phyloP scores from a whole-genome alignment of 2,888 invertebrate genomes.

The Callinectes sapidus region DNA sequence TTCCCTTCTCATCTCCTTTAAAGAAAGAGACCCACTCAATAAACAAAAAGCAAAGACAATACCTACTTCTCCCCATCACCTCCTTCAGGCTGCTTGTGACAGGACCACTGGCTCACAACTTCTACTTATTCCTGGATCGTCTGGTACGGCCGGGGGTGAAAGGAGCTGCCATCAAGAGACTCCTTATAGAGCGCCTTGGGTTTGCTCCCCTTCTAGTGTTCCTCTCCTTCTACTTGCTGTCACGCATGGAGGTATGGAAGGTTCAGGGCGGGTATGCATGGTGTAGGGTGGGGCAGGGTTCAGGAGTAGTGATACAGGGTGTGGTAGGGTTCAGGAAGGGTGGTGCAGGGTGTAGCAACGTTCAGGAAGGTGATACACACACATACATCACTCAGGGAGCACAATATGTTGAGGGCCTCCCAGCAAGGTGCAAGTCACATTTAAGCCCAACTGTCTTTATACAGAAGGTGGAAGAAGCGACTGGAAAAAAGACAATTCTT shows the following conservation, averaged over 20 bases:
- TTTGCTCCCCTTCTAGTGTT: constrained; percentile 62
- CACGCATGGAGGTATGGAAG: constrained; percentile 56
- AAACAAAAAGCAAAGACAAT: background rate
- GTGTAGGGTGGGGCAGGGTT: background rate
- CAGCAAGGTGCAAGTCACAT: too few relatives aligned
- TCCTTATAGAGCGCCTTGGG: constrained; percentile 55
- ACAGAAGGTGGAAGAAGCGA: too few relatives aligned
- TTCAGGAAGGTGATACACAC: too few relatives aligned
- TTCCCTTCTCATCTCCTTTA: background rate
- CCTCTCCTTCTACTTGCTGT: constrained; percentile 58
- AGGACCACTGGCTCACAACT: constrained; percentile 62
- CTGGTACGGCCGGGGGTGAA: constrained; percentile 27
- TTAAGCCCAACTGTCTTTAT: too few relatives aligned
- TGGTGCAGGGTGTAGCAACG: background rate
- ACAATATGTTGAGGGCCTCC: too few relatives aligned
- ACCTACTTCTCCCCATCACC: background rate
- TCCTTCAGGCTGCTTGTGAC: constrained; percentile 56
- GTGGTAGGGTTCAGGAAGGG: too few relatives aligned
- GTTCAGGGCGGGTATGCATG: background rate
- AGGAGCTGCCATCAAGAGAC: constrained; percentile 53
- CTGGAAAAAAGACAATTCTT: too few relatives aligned
- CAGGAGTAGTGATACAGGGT: background rate
- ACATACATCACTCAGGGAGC: too few relatives aligned
- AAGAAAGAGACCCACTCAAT: background rate
- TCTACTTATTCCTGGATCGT: constrained; percentile 63